Percentiles rank a stretch among this genome's conserved stretches.
Conservation (phyloP, 2,113 vertebrate genomes). For the Solea solea region DNA sequence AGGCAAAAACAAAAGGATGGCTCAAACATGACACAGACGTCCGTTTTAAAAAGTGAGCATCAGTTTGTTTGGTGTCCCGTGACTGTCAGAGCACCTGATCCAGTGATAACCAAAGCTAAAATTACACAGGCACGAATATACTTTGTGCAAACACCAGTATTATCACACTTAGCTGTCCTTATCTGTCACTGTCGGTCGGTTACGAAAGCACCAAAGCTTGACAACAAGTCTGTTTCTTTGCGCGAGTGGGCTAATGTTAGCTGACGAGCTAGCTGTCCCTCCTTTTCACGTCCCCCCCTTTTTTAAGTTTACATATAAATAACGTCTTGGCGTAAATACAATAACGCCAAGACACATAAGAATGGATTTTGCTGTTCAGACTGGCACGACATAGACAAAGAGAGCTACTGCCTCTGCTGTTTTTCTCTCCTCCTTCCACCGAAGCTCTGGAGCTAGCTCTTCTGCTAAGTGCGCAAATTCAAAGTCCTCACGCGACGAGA, state of each 20-base stretch:
- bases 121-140: conserved; percentile 13
- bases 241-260: conserved; percentile 59
- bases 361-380: conserved; percentile 22
- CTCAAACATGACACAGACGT: neutral
- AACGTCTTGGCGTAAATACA: neutral
- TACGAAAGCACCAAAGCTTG: conserved; percentile 59
- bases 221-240: conserved; percentile 43
- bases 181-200: conserved; percentile 36
- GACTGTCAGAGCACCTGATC: neutral
- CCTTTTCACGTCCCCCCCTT: neutral
- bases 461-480: conserved; percentile 12
- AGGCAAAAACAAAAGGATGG: neutral
- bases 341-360: conserved; percentile 2
- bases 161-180: neutral
- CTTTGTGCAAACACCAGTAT: neutral
- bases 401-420: conserved; percentile 27
- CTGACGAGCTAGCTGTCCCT: conserved; percentile 36
- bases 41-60: neutral
- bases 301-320: conserved; percentile 44
- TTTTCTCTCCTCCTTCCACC: conserved; percentile 52
- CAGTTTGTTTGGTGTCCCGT: conserved; percentile 2
- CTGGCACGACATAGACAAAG: conserved; percentile 52
- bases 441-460: conserved; percentile 55
- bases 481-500: conserved; percentile 8
- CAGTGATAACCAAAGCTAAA: neutral